These are phyloP conservation scores for Chymomyza fuscimana DNA, from an alignment of 2,888 invertebrate genomes.

Conservation along the genomic window DNA sequence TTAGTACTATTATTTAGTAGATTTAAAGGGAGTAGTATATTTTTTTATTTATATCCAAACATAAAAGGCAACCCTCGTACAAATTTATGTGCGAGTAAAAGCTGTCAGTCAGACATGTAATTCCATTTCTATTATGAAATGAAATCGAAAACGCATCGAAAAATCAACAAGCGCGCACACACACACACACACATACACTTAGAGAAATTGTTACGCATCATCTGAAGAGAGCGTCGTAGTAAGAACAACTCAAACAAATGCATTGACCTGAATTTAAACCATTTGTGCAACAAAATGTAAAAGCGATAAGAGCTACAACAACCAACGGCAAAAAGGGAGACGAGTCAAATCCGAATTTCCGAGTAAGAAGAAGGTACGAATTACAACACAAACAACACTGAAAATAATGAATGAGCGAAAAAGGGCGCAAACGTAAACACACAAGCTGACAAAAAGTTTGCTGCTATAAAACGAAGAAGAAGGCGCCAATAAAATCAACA, in stretches of 20 bases:
- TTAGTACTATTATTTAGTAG: too few species aligned
- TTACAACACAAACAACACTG: not conserved
- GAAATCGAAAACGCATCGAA: not conserved
- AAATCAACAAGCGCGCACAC: not conserved
- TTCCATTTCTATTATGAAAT: not conserved
- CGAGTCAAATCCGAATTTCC: not conserved
- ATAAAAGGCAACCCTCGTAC: too few species aligned
- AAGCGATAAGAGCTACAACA: constrained; percentile 39
- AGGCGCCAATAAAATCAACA: not conserved
- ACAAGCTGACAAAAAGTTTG: constrained; percentile 12
- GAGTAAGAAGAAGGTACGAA: constrained; percentile 12
- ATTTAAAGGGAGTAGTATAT: too few species aligned
- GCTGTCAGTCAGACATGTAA: not conserved
- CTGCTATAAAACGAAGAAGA: not conserved
- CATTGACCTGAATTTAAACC: constrained; percentile 72
- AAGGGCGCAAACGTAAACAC: constrained; percentile 4
- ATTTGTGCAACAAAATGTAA: constrained; percentile 48
- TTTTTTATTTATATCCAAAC: too few species aligned
- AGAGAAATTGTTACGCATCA: not conserved
- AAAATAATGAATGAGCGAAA: not conserved
- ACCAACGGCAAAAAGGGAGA: not conserved
- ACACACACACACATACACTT: not conserved
- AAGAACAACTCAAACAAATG: constrained; percentile 60
- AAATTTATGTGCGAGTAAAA: not conserved
- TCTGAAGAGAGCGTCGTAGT: constrained; percentile 7